Percentiles rank a stretch among this genome's conserved stretches.
phyloP scores from a whole-genome alignment of 2,113 vertebrate genomes.

The Numenius arquata region DNA sequence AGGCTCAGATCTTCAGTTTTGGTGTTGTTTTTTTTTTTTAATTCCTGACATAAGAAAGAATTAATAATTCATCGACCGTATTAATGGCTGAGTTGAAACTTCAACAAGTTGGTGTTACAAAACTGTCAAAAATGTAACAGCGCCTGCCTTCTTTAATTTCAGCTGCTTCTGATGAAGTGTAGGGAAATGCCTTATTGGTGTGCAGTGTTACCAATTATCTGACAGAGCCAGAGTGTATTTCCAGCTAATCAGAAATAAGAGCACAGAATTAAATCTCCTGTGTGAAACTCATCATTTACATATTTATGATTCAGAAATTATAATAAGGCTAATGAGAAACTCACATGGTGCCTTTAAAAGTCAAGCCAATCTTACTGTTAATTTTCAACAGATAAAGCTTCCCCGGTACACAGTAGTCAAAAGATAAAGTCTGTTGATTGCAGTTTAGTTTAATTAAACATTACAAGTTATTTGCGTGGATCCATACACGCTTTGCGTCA shows the following conservation, averaged over 20 bases:
- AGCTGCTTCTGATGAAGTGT: conserved; percentile 75
- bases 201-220: conserved; percentile 88
- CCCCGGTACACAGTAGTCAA: conserved; percentile 52
- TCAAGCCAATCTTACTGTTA: conserved; percentile 77
- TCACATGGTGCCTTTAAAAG: conserved; percentile 75
- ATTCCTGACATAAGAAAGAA: conserved; percentile 60
- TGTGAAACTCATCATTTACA: conserved; percentile 85
- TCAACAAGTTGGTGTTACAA: conserved; percentile 80
- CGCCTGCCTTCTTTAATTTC: conserved; percentile 75
- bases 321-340: conserved; percentile 89
- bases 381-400: conserved; percentile 72
- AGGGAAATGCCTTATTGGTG: conserved; percentile 83
- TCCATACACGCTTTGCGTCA: neutral
- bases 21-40: neutral
- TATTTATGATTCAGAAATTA: conserved; percentile 88
- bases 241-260: conserved; percentile 87
- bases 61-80: conserved; percentile 76
- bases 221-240: conserved; percentile 79
- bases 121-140: conserved; percentile 78
- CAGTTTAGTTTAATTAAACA: conserved; percentile 72
- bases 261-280: conserved; percentile 82
- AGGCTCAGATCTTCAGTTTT: conserved; percentile 41
- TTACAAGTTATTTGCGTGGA: conserved; percentile 54
- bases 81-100: conserved; percentile 77
- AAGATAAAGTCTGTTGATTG: conserved; percentile 67